phyloP scores from a whole-genome alignment of 2,113 vertebrate species.

The Cheilinus undulatus region DNA sequence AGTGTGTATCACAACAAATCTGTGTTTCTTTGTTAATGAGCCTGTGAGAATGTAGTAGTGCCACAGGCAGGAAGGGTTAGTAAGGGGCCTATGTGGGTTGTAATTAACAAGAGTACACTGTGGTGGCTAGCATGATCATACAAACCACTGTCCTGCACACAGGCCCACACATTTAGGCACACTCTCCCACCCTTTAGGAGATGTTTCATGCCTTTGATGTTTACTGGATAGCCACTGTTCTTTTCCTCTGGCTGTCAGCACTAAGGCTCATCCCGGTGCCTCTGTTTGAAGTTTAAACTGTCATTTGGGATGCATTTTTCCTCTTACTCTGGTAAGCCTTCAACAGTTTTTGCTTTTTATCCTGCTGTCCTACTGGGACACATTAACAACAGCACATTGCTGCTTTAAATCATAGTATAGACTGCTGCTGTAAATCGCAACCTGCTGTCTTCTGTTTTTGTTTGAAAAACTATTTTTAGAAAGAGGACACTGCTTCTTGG shows the following conservation, averaged over 20 bases:
- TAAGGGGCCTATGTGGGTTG: neutral
- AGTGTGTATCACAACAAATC: neutral
- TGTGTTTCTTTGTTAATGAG: constrained; percentile 8
- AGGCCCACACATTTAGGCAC: neutral
- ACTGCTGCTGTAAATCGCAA: neutral
- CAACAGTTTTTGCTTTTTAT: constrained; percentile 24
- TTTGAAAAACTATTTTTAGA: neutral
- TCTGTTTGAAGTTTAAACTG: constrained; percentile 52
- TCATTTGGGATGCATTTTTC: constrained; percentile 34
- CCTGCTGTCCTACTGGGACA: constrained; percentile 15
- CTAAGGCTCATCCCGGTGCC: constrained; percentile 7
- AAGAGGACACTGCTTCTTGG: neutral
- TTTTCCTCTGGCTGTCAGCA: constrained; percentile 27
- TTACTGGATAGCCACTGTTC: constrained; percentile 12
- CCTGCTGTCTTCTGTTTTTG: neutral
- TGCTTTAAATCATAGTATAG: neutral
- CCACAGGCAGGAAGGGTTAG: neutral
- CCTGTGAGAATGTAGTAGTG: neutral
- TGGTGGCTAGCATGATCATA: neutral
- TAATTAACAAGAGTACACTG: constrained; percentile 32
- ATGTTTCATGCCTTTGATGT: constrained; percentile 27
- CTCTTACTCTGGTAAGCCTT: neutral
- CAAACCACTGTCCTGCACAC: neutral
- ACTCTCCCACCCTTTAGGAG: constrained; percentile 11
- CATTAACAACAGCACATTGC: neutral